Conservation (phyloP, 1,140 invertebrate genomes). For the Achroia grisella region DNA sequence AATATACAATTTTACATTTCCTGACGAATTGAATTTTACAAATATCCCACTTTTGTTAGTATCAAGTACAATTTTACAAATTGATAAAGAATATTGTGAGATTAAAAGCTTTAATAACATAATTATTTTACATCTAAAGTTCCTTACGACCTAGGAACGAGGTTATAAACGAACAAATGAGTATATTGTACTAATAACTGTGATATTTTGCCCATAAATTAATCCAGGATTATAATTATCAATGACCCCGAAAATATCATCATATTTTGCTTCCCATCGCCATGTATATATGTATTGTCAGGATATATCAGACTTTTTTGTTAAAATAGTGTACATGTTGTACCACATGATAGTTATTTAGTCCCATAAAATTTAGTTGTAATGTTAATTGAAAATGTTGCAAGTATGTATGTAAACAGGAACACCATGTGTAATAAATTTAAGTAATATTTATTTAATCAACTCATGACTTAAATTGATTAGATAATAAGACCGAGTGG, state of each 20-base stretch:
- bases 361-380: conserved; percentile 40
- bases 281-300: conserved; percentile 24
- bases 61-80: conserved; percentile 53
- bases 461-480: conserved; percentile 64
- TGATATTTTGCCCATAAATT: conserved; percentile 36
- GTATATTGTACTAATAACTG: conserved; percentile 37
- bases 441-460: conserved; percentile 68
- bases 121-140: conserved; percentile 24
- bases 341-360: conserved; percentile 52
- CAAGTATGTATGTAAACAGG: conserved; percentile 43
- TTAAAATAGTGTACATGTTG: conserved; percentile 26
- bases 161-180: conserved; percentile 42
- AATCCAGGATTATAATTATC: conserved; percentile 41
- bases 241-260: conserved; percentile 20
- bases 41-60: conserved; percentile 12
- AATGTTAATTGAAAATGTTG: conserved; percentile 44
- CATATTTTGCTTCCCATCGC: conserved; percentile 32
- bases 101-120: conserved; percentile 39
- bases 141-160: conserved; percentile 14
- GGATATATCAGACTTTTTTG: conserved; percentile 21
- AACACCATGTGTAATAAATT: conserved; percentile 54
- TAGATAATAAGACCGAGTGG: conserved; percentile 62
- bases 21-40: conserved; percentile 14
- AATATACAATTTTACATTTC: conserved; percentile 45
- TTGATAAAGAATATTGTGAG: conserved; percentile 33